Evolutionary conservation across 2,888 invertebrate genomes (phyloP).

Genomic region (Ophonus ardosiacus): DNA sequence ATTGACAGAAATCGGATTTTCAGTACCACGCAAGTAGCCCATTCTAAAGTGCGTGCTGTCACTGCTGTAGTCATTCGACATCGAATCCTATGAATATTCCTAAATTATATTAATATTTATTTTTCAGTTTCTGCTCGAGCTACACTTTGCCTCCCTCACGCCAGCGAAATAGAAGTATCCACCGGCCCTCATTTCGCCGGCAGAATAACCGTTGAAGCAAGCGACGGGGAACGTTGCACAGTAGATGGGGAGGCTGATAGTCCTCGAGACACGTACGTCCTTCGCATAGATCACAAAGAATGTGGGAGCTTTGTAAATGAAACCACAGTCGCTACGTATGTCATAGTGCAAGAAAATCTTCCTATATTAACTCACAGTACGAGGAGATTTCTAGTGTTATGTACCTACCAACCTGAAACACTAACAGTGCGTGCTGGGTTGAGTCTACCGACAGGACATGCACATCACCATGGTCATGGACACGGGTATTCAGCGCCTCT

Average conservation of each 20-base stretch:
- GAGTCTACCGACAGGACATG: conserved; percentile 81
- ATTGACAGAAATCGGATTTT: too few species aligned
- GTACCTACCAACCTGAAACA: conserved; percentile 89
- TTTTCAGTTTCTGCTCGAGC: conserved; percentile 87
- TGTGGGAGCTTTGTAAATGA: conserved; percentile 84
- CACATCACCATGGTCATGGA: conserved; percentile 72
- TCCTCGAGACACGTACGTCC: conserved; percentile 84
- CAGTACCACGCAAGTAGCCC: too few species aligned
- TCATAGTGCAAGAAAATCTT: conserved; percentile 89
- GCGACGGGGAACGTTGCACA: conserved; percentile 84
- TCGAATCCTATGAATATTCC: too few species aligned
- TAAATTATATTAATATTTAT: too few species aligned
- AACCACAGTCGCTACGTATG: conserved; percentile 88
- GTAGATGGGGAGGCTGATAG: conserved; percentile 86
- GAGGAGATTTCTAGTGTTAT: conserved; percentile 87
- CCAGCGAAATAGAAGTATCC: conserved; percentile 89
- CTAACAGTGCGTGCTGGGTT: conserved; percentile 89
- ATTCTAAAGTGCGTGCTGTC: too few species aligned
- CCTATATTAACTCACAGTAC: conserved; percentile 91
- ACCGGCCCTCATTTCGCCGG: conserved; percentile 90
- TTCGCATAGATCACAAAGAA: conserved; percentile 85
- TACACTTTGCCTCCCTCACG: conserved; percentile 87
- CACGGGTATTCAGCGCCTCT: conserved; percentile 75
- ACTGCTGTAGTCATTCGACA: too few species aligned
- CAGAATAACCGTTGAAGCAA: conserved; percentile 85